Conservation (phyloP, 2,888 invertebrate genomes). For the Nomada hirtipes region DNA sequence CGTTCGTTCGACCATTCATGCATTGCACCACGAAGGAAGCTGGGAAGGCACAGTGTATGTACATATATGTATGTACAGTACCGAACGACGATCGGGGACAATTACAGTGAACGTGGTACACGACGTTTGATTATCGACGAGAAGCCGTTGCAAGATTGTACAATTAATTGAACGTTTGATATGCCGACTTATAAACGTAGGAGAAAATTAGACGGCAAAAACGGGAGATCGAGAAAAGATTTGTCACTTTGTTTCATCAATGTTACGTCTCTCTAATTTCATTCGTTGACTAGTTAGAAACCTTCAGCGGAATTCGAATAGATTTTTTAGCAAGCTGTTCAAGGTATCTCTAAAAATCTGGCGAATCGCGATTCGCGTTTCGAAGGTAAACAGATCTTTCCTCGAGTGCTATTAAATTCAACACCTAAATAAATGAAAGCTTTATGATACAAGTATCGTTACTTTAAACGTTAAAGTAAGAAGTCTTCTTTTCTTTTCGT, state of each 20-base stretch:
- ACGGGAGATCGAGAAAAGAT: constrained; percentile 14
- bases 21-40: constrained; percentile 74
- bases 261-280: neutral
- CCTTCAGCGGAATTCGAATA: neutral
- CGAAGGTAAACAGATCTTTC: constrained; percentile 14
- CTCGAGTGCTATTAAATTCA: neutral
- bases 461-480: constrained; percentile 12
- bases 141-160: constrained; percentile 6
- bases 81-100: constrained; percentile 66
- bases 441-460: constrained; percentile 11
- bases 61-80: constrained; percentile 68
- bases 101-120: constrained; percentile 59
- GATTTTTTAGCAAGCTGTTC: neutral
- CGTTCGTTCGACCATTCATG: constrained; percentile 48
- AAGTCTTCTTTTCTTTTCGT: constrained; percentile 10
- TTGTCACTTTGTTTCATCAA: neutral
- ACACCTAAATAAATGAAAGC: constrained; percentile 4
- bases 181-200: neutral
- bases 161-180: constrained; percentile 21
- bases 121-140: constrained; percentile 39
- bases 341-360: neutral
- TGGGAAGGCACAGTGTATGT: constrained; percentile 79
- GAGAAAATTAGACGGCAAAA: too few species aligned
- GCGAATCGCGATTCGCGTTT: neutral
- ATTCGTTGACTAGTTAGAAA: neutral